phyloP scores from a whole-genome alignment of 2,113 vertebrate genomes.

The Ceyx margarethae region DNA sequence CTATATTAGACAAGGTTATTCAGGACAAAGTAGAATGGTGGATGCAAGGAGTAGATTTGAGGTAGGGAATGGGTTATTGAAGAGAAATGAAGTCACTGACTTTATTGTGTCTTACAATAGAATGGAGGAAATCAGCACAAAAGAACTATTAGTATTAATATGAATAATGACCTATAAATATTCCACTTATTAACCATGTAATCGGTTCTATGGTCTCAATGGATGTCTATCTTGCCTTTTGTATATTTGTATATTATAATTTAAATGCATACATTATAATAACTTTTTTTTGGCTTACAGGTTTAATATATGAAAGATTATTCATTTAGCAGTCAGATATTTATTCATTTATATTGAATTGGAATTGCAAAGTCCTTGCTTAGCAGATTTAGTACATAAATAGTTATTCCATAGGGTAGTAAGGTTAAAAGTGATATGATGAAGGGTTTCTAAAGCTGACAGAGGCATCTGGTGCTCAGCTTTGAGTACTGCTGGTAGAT shows the following conservation, averaged over 20 bases:
- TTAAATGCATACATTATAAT: constrained; percentile 58
- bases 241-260: constrained; percentile 57
- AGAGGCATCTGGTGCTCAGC: constrained; percentile 45
- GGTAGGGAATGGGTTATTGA: neutral
- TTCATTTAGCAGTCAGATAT: constrained; percentile 55
- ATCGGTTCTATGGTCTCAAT: constrained; percentile 56
- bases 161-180: constrained; percentile 66
- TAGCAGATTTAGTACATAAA: constrained; percentile 20
- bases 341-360: constrained; percentile 44
- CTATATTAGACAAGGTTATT: constrained; percentile 35
- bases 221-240: constrained; percentile 38
- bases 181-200: constrained; percentile 51
- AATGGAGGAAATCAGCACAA: constrained; percentile 3
- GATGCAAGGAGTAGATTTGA: neutral
- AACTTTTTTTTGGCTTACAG: neutral
- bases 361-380: constrained; percentile 40
- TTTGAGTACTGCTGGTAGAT: neutral
- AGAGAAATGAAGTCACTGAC: neutral
- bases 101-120: constrained; percentile 15
- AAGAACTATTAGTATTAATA: constrained; percentile 43
- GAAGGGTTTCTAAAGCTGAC: constrained; percentile 5
- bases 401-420: neutral
- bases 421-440: constrained; percentile 12
- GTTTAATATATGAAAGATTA: constrained; percentile 29
- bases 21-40: constrained; percentile 1